A percentile compares a stretch with the other conserved stretches of the same genome.
Evolutionary conservation across 2,888 invertebrate genomes (phyloP).

Genomic region (Phrixothrix hirtus): DNA sequence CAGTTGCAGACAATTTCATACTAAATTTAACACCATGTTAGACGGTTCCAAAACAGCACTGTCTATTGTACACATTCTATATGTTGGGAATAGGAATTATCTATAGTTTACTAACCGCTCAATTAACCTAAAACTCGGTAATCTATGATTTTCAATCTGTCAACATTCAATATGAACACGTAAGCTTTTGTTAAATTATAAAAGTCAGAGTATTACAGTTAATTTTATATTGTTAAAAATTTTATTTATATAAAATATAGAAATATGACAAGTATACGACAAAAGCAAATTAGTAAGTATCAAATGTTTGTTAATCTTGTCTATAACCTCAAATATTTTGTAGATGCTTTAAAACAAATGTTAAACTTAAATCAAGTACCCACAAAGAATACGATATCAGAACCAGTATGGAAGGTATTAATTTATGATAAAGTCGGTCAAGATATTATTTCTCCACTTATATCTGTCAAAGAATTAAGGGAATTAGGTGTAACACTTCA

Average conservation of each 20-base stretch:
- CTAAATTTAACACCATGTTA: too few relatives aligned
- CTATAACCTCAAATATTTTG: constrained; percentile 15
- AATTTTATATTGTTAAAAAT: not conserved
- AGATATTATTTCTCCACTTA: constrained; percentile 95
- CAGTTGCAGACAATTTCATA: too few relatives aligned
- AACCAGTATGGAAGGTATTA: constrained; percentile 95
- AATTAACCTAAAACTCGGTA: not conserved
- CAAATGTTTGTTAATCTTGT: not conserved
- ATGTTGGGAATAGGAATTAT: too few relatives aligned
- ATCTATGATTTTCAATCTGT: constrained; percentile 7
- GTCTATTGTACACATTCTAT: too few relatives aligned
- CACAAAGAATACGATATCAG: constrained; percentile 74
- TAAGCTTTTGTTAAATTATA: constrained; percentile 21
- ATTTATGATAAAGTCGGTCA: constrained; percentile 96
- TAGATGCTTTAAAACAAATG: constrained; percentile 93
- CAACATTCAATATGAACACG: constrained; percentile 16
- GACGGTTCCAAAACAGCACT: too few relatives aligned
- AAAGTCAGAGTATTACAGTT: constrained; percentile 1
- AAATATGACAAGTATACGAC: constrained; percentile 68
- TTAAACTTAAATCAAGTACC: constrained; percentile 84
- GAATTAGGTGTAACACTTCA: constrained; percentile 97
- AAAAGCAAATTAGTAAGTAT: constrained; percentile 71
- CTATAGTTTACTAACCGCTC: too few relatives aligned
- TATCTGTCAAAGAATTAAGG: constrained; percentile 92
- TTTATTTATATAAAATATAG: not conserved